Base-by-base conservation (phyloP, 2,888 invertebrate genomes). In the Xestobium rufovillosum region DNA sequence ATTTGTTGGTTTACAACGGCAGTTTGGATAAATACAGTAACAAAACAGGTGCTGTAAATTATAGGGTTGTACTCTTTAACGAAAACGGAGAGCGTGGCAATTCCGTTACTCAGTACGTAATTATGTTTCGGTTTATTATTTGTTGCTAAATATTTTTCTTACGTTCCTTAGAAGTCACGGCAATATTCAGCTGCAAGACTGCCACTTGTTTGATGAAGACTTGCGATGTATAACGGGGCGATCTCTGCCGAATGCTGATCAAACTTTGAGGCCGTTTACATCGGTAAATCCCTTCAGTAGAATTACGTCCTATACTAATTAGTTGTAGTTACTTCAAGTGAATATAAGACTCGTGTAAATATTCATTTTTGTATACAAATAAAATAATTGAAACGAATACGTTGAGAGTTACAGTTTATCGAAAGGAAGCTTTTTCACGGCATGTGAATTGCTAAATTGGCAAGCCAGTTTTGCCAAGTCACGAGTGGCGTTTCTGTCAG, bases 1-100 rank as follows among this genome's bases (percentile, higher is more conserved):
- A 89, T 60, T 65, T 88, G 44, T 63, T 88, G 45, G 71, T 88
- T 16, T 85, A 80, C 61, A 86, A 83, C 56, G 88, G 88, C 14
- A 73, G 75, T 14, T 47, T 65, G 38, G 53, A 56, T 23, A 53
- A 52, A 39, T 58, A 50, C 31, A 41, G 45, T 15, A 26, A 34
- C 3, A 36, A 45, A 16, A 38, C 44, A 31, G 47, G 51, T 28
- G 23, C 26, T 3, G 12, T 12, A 3, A 33, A 11, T 17, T 56
- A 53, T 31, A 52, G 58, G 39, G 54, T 55, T 11, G 50, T 65
- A 19, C 40, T 57, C 26, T 60, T 64, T 41, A 57, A 55, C 3
- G 54, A 60, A 30, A 52, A 56, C 41, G 49, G 55, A 31, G 42
- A 47, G n/a, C 9, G 3, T 29, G 14, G 19, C 8, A 14, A n/a